A percentile compares a stretch with the other conserved stretches of the same genome.
These are phyloP conservation scores for Aphelocoma californica DNA, from an alignment of 2,797 vertebrate genomes.

Conservation along the genomic window DNA sequence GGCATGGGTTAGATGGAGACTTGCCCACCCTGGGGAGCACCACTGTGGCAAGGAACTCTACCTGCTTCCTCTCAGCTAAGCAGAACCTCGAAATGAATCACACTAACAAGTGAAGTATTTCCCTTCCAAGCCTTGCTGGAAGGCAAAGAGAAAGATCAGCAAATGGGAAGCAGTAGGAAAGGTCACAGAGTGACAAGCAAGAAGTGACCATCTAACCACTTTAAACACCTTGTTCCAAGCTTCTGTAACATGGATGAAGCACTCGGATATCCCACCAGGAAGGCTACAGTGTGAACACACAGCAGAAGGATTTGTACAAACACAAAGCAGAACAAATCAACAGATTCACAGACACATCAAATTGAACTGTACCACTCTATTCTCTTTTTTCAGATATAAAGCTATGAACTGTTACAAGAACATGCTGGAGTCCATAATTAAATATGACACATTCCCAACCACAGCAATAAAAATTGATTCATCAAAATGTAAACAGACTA, in stretches of 20 bases:
- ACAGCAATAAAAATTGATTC: not conserved
- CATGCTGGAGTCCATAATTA: not conserved
- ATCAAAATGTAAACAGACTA: not conserved
- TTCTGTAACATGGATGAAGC: not conserved
- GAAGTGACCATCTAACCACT: not conserved
- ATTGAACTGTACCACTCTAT: not conserved
- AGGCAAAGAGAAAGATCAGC: not conserved
- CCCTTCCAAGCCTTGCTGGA: not conserved
- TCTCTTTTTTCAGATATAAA: not conserved
- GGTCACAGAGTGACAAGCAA: not conserved
- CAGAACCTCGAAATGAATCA: not conserved
- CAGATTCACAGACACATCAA: not conserved
- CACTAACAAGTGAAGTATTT: not conserved
- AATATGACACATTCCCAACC: not conserved
- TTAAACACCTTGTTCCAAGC: not conserved
- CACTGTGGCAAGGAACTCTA: not conserved
- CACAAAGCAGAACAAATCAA: not conserved
- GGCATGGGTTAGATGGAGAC: fast-evolving
- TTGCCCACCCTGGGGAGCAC: not conserved
- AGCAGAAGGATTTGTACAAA: not conserved
- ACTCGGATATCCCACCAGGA: not conserved
- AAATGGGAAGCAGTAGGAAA: not conserved
- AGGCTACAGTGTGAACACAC: not conserved
- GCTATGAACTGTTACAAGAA: not conserved
- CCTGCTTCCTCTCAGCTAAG: not conserved